These are phyloP conservation scores for Sebastes iracundus DNA, from an alignment of 2,797 vertebrate species.

Conservation along the genomic window DNA sequence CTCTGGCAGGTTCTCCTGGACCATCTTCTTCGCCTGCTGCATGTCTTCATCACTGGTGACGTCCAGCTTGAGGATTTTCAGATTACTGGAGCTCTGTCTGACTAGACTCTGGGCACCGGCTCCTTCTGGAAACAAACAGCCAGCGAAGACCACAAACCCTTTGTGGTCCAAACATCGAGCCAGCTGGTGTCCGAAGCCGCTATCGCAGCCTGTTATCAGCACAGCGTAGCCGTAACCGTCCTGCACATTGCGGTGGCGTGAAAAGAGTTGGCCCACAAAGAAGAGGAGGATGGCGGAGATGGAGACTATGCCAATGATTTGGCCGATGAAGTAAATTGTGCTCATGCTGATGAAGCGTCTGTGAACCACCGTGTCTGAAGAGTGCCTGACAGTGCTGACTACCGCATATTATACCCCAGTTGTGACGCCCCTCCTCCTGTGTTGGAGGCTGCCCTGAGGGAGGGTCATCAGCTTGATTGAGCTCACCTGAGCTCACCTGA, in stretches of 20 bases:
- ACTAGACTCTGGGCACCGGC: slow-evolving; percentile 57
- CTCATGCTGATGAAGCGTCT: slow-evolving; percentile 27
- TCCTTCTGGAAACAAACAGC: slow-evolving; percentile 66
- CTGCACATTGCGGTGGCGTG: neutral
- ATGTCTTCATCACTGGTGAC: slow-evolving; percentile 70
- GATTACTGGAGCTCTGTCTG: slow-evolving; percentile 41
- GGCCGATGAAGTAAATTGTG: neutral
- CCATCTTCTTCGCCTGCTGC: slow-evolving; percentile 47
- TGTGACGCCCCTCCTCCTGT: neutral
- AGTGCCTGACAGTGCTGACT: neutral
- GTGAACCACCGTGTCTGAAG: neutral
- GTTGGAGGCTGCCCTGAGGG: too few relatives aligned
- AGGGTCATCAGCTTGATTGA: too few relatives aligned
- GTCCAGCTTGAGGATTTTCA: slow-evolving; percentile 72
- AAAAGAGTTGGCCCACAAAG: slow-evolving; percentile 14
- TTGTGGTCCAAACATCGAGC: slow-evolving; percentile 59
- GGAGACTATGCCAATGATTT: slow-evolving; percentile 25
- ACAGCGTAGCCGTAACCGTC: slow-evolving; percentile 21
- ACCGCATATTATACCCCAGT: neutral
- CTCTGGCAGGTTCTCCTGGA: slow-evolving; percentile 66
- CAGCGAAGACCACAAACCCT: slow-evolving; percentile 78
- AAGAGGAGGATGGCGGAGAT: slow-evolving; percentile 24
- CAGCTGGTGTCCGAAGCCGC: slow-evolving; percentile 71
- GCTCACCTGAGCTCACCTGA: too few relatives aligned
- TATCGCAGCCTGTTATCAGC: slow-evolving; percentile 74